Conservation (phyloP, 2,113 vertebrate genomes). For the Chelonoidis abingdonii region DNA sequence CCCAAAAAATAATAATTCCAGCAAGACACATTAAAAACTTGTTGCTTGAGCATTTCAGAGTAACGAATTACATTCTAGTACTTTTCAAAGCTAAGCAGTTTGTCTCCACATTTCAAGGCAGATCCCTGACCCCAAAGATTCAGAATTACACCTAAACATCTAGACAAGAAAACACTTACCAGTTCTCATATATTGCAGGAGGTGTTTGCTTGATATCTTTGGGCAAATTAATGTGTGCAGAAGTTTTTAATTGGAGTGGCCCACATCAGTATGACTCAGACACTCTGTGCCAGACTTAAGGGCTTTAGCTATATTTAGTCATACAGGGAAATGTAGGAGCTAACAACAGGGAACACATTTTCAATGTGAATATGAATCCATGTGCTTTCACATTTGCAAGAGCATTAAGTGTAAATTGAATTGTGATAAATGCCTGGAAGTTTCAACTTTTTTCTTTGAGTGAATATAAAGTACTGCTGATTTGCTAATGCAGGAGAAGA, state of each 20-base stretch:
- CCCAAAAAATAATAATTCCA: neutral
- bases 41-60: neutral
- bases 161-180: neutral
- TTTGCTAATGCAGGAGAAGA: neutral
- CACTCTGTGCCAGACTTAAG: neutral
- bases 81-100: neutral
- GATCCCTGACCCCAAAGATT: neutral
- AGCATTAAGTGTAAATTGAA: neutral
- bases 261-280: neutral
- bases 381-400: neutral
- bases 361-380: rapidly evolving
- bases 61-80: neutral
- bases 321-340: neutral
- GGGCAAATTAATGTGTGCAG: neutral
- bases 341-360: neutral
- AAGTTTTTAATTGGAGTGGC: neutral
- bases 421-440: neutral
- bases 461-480: neutral
- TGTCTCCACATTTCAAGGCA: neutral
- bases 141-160: neutral
- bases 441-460: neutral
- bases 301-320: neutral
- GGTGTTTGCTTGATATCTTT: neutral
- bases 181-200: neutral
- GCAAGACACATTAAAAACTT: neutral